Evolutionary conservation across 2,888 invertebrate species (phyloP).

Genomic region (Diaprepes abbreviatus): DNA sequence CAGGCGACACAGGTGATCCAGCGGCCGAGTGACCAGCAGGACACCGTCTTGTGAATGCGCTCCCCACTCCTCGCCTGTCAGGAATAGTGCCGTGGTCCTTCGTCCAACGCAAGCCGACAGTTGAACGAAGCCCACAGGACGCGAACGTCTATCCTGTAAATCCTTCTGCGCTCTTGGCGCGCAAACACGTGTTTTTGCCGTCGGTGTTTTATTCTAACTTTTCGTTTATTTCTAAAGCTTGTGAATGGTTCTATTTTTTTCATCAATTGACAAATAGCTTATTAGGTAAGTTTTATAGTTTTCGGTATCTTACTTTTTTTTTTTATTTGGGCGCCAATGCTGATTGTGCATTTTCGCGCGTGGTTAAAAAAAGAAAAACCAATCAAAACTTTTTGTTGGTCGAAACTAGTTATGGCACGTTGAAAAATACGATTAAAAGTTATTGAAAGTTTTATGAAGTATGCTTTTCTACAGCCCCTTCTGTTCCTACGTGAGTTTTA

Average conservation of each 20-base stretch:
- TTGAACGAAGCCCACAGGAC: slow-evolving; percentile 48
- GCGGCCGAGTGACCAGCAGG: slow-evolving; percentile 48
- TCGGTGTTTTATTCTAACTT: slow-evolving; percentile 25
- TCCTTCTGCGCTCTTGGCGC: slow-evolving; percentile 40
- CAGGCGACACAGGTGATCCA: slow-evolving; percentile 41
- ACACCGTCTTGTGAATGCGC: slow-evolving; percentile 47
- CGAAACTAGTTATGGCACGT: slow-evolving; percentile 10
- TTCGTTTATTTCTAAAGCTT: slow-evolving; percentile 4
- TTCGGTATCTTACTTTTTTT: background rate
- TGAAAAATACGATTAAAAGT: slow-evolving; percentile 26
- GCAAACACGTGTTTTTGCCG: slow-evolving; percentile 45
- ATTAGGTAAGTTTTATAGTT: slow-evolving; percentile 32
- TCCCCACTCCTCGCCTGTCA: slow-evolving; percentile 41
- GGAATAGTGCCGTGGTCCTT: slow-evolving; percentile 45
- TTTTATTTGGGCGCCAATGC: slow-evolving; percentile 22
- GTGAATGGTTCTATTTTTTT: slow-evolving; percentile 2
- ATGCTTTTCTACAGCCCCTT: slow-evolving; percentile 21
- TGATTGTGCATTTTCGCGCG: slow-evolving; percentile 43
- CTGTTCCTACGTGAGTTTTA: slow-evolving; percentile 27
- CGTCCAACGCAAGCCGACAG: slow-evolving; percentile 48
- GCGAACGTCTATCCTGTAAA: slow-evolving; percentile 40
- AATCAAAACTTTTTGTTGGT: slow-evolving; percentile 33
- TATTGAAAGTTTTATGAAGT: slow-evolving; percentile 41
- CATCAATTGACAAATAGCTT: background rate
- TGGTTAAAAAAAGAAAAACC: slow-evolving; percentile 30